Percentiles rank a stretch among this genome's conserved stretches.
Evolutionary conservation across 2,113 vertebrate genomes (phyloP).

Genomic region (Papio anubis): DNA sequence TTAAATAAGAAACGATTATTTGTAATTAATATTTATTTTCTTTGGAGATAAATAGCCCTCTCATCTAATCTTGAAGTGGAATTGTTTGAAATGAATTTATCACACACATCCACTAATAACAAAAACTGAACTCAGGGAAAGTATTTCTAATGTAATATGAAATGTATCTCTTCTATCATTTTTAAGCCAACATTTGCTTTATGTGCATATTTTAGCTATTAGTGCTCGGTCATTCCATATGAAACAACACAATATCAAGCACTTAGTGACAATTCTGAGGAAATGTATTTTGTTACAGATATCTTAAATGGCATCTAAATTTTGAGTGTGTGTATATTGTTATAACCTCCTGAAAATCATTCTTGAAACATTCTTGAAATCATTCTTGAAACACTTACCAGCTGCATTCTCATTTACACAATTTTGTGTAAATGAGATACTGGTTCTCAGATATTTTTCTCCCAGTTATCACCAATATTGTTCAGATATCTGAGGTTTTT

Average conservation of each 20-base stretch:
- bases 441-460: constrained; percentile 61
- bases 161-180: constrained; percentile 53
- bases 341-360: constrained; percentile 65
- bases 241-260: constrained; percentile 62
- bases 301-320: constrained; percentile 72
- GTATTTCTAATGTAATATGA: constrained; percentile 54
- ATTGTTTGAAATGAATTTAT: constrained; percentile 61
- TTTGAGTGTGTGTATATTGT: constrained; percentile 62
- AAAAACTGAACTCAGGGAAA: constrained; percentile 35
- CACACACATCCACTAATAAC: constrained; percentile 36
- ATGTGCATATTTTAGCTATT: constrained; percentile 68
- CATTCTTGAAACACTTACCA: constrained; percentile 47
- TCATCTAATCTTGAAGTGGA: constrained; percentile 61
- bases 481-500: constrained; percentile 49
- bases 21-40: neutral
- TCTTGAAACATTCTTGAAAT: constrained; percentile 70
- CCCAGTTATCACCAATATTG: constrained; percentile 13
- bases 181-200: constrained; percentile 70
- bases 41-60: neutral
- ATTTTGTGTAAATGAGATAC: neutral
- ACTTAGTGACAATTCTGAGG: constrained; percentile 61
- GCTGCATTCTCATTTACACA: constrained; percentile 67
- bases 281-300: constrained; percentile 72
- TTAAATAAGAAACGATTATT: neutral
- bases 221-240: constrained; percentile 52